Base-by-base conservation (phyloP, 2,797 vertebrate species). In the Chiroxiphia lanceolata region DNA sequence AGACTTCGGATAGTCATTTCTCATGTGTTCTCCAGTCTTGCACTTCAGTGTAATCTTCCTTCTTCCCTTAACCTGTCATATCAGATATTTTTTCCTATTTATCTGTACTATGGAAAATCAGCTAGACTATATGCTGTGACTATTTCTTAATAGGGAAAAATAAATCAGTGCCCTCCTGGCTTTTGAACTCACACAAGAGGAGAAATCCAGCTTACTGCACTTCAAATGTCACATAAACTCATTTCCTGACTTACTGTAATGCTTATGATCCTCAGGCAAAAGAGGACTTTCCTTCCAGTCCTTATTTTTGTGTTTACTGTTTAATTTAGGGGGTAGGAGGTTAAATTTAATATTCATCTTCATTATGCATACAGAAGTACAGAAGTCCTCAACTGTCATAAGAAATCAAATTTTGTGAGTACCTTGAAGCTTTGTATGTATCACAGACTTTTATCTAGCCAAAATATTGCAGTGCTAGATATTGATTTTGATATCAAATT, bases 61-160 rank as follows among this genome's bases (percentile, higher is more conserved):
- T 89, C 70, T 89, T 67, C 45, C n/a, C 38, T 91, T 91, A 96
- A 82, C 45, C 63, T 97, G 90, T 92, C 87, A 77, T 93, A 96
- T 88, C 82, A 88, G 44, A 89, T 94, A 11, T 70, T 91, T 90
- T 92, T 92, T 68, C 27, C 78, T 91, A 94, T 94, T 94, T 95
- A 57, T 93, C 90, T 91, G 23, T 63, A 80, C 86, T 93, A 57
- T 51, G 34, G 54, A 82, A 95, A 77, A 79, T 89, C 76, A 95
- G 40, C 44, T 83, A 72, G n/a, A 88, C 50, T 87, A n/a, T 54
- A 79, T 89, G 67, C 38, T 92, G 33, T 85, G 67, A 78, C 47
- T 86, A 22, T 77, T 95, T 85, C 78, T 76, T 87, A 78, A 85
- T 15, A 53, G n/a, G 3, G 20, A 86, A 90, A 85, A 92, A 89